These are phyloP conservation scores for Tenualosa thibaudeaui DNA, from an alignment of 2,797 vertebrate species.

Conservation along the genomic window DNA sequence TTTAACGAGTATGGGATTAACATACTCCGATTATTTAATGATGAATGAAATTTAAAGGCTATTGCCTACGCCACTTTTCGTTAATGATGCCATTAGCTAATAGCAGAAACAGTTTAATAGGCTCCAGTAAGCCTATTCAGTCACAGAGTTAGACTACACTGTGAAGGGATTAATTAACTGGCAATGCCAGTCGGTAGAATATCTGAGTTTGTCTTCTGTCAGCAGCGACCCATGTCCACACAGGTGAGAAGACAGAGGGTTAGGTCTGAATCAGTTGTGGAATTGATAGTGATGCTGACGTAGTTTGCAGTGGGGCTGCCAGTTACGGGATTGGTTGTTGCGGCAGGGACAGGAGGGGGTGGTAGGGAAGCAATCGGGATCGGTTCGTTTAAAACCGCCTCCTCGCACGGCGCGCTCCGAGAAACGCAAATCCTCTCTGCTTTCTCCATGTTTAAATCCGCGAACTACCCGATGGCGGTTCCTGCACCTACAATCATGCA, in stretches of 20 bases:
- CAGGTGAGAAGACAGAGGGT: not conserved
- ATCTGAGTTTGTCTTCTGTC: not conserved
- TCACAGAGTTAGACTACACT: not conserved
- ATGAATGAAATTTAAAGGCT: not conserved
- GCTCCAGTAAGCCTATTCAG: not conserved
- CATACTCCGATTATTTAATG: not conserved
- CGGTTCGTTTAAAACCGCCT: constrained; percentile 40
- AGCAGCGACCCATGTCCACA: not conserved
- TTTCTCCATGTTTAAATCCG: constrained; percentile 67
- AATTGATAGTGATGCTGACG: constrained; percentile 37
- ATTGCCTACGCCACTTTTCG: not conserved
- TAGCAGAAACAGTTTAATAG: not conserved
- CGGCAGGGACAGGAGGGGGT: constrained; percentile 48
- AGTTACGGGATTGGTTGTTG: constrained; percentile 41
- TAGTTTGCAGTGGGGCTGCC: constrained; percentile 22
- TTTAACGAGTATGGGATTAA: not conserved
- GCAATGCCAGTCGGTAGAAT: not conserved
- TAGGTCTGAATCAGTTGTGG: constrained; percentile 55
- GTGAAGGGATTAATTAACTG: not conserved
- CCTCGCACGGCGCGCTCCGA: constrained; percentile 56
- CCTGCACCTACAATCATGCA: constrained; percentile 73
- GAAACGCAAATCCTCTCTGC: constrained; percentile 48
- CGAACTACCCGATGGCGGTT: constrained; percentile 79
- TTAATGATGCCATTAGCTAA: not conserved
- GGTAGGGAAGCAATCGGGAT: constrained; percentile 16